Evolutionary conservation across 2,113 vertebrate species (phyloP).

Genomic region (Agelaius phoeniceus): DNA sequence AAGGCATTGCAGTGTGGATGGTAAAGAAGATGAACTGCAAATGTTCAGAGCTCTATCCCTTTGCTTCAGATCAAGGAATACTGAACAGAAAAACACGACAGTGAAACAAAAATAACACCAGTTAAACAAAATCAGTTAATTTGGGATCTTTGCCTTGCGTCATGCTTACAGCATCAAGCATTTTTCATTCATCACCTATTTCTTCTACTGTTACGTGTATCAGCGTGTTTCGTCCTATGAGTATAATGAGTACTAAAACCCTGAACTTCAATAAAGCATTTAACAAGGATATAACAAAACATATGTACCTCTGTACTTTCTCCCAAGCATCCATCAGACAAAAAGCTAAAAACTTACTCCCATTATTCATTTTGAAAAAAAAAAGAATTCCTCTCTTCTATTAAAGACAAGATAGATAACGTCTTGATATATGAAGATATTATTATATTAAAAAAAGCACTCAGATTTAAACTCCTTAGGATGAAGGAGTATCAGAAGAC

Average conservation of each 20-base stretch:
- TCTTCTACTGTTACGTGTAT: neutral
- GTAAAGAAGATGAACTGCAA: neutral
- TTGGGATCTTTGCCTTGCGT: neutral
- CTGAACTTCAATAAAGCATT: neutral
- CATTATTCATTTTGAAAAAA: neutral
- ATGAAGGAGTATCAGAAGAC: neutral
- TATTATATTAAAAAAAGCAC: neutral
- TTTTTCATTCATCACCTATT: neutral
- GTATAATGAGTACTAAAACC: neutral
- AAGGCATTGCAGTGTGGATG: neutral
- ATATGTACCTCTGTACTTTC: neutral
- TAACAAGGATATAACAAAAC: neutral
- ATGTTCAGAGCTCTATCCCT: neutral
- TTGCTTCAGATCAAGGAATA: neutral
- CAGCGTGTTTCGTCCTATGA: neutral
- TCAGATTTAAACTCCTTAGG: neutral
- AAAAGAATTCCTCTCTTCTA: neutral
- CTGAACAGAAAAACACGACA: neutral
- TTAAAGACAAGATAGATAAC: neutral
- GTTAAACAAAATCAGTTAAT: neutral
- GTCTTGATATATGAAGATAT: neutral
- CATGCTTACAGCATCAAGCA: neutral
- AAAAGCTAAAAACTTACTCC: neutral
- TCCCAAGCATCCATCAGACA: neutral
- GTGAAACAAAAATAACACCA: neutral